These are phyloP conservation scores for Oreotragus oreotragus DNA, from an alignment of 2,113 vertebrate genomes.

Conservation along the genomic window DNA sequence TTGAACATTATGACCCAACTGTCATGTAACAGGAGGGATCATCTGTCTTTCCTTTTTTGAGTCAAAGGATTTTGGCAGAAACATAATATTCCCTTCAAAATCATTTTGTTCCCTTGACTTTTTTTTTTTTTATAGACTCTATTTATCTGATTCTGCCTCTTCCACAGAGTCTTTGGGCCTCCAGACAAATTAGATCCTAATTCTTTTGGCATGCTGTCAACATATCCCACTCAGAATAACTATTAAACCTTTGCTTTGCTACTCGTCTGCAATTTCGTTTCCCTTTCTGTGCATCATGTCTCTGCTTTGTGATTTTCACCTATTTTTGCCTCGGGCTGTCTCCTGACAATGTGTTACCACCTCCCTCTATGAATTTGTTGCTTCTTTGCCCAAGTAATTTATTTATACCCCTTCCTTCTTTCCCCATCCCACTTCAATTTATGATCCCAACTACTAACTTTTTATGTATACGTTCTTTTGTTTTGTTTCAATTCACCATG, in stretches of 20 bases:
- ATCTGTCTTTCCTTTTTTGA: slow-evolving; percentile 73
- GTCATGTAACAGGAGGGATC: slow-evolving; percentile 56
- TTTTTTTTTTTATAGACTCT: slow-evolving; percentile 46
- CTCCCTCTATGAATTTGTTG: slow-evolving; percentile 75
- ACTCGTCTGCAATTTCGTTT: slow-evolving; percentile 76
- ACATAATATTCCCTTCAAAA: slow-evolving; percentile 80
- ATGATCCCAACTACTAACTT: slow-evolving; percentile 53
- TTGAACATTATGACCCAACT: slow-evolving; percentile 62
- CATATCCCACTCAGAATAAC: slow-evolving; percentile 72
- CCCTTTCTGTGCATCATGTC: slow-evolving; percentile 67
- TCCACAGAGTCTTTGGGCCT: slow-evolving; percentile 55
- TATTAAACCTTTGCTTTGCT: slow-evolving; percentile 74
- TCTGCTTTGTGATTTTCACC: slow-evolving; percentile 79
- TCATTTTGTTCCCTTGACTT: slow-evolving; percentile 70
- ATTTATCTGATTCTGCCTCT: slow-evolving; percentile 73
- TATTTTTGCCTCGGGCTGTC: slow-evolving; percentile 77
- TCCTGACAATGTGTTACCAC: slow-evolving; percentile 76
- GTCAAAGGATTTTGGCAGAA: slow-evolving; percentile 77
- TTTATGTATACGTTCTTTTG: slow-evolving; percentile 27
- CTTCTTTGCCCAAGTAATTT: slow-evolving; percentile 76
- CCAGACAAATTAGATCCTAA: slow-evolving; percentile 80
- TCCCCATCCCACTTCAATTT: not conserved
- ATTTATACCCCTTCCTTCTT: slow-evolving; percentile 63
- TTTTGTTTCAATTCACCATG: slow-evolving; percentile 53
- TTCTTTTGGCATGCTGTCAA: slow-evolving; percentile 80